Conservation (phyloP, 30 jellyfish, hydroid and myxozoan genomes). For the Rhopilema esculentum region DNA sequence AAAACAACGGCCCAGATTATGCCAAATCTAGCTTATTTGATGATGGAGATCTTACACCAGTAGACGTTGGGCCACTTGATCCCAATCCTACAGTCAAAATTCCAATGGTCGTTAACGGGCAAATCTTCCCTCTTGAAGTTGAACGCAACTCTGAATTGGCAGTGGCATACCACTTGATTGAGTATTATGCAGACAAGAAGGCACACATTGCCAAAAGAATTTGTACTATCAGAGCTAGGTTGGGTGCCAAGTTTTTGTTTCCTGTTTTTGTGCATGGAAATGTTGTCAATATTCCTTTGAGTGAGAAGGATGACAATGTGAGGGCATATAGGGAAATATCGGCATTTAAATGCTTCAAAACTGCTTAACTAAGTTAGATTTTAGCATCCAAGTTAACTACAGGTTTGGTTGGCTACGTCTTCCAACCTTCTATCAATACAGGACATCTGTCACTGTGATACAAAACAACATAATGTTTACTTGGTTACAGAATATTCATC, state of each 20-base stretch:
- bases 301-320: neutral
- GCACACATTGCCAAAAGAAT: neutral
- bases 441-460: neutral
- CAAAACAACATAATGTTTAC: neutral
- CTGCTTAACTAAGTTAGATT: neutral
- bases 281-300: neutral
- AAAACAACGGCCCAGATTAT: neutral
- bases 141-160: neutral
- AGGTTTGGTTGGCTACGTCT: too few relatives aligned
- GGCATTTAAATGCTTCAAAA: neutral
- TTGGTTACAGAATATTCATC: neutral
- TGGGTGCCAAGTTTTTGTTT: neutral
- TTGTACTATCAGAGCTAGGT: neutral
- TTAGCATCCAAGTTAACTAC: too few relatives aligned
- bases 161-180: neutral
- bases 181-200: neutral
- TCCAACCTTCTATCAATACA: neutral
- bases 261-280: neutral
- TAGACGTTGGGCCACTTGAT: neutral
- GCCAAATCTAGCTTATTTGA: neutral
- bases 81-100: neutral
- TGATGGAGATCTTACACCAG: neutral
- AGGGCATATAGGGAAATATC: neutral
- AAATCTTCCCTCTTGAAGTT: neutral
- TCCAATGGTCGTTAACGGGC: neutral